These are phyloP conservation scores for Drosophila meridiana DNA, from an alignment of 2,888 invertebrate genomes.

Conservation along the genomic window DNA sequence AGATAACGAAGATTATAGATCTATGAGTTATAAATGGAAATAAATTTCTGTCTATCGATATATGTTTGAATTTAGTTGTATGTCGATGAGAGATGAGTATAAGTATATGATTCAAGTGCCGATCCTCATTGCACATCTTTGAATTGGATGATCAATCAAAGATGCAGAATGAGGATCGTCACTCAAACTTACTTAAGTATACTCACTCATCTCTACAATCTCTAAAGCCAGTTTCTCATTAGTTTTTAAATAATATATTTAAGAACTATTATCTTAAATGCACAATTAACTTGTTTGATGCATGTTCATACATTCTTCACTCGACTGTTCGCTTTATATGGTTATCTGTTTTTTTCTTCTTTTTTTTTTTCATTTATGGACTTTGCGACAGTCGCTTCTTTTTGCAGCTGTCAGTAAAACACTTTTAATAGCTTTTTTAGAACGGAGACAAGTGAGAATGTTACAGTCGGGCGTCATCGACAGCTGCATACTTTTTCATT, in stretches of 20 bases:
- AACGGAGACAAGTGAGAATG: not conserved
- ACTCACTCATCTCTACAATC: too few relatives aligned
- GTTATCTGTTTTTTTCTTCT: not conserved
- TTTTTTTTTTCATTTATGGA: constrained; percentile 3
- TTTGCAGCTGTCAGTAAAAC: constrained; percentile 5
- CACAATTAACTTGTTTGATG: not conserved
- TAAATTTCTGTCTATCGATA: not conserved
- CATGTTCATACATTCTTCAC: not conserved
- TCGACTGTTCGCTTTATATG: not conserved
- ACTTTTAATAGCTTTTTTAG: not conserved
- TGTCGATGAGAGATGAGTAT: not conserved
- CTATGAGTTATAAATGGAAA: not conserved
- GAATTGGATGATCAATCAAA: not conserved
- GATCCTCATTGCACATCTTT: not conserved
- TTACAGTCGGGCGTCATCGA: too few relatives aligned
- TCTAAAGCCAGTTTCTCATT: too few relatives aligned
- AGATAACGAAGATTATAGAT: not conserved
- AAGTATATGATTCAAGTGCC: not conserved
- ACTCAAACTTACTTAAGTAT: too few relatives aligned
- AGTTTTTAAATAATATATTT: too few relatives aligned
- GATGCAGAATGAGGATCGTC: too few relatives aligned
- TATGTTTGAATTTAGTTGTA: not conserved
- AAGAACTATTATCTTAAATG: not conserved
- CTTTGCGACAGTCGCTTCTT: constrained; percentile 1
- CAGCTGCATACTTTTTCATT: not conserved